Evolutionary conservation across 2,113 vertebrate genomes (phyloP).

Genomic region (Eupsittula cactorum): DNA sequence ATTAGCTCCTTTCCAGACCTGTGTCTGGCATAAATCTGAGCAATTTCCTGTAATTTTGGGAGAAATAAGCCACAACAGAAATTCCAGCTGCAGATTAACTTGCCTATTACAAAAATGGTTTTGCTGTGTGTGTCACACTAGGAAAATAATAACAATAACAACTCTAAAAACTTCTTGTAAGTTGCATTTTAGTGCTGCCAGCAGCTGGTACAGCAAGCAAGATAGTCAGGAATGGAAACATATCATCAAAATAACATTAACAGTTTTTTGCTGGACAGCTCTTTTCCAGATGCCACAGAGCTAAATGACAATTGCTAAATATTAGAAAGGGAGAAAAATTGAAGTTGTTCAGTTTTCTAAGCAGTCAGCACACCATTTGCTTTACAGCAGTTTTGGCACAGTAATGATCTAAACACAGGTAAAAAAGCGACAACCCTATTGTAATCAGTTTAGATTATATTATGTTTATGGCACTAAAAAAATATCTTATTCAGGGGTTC

Average conservation of each 20-base stretch:
- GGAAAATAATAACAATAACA: neutral
- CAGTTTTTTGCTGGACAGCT: slow-evolving; percentile 7
- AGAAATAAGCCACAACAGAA: neutral
- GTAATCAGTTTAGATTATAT: slow-evolving; percentile 7
- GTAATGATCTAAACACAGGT: slow-evolving; percentile 34
- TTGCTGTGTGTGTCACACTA: neutral
- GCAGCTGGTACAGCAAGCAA: slow-evolving; percentile 13
- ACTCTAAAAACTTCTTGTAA: neutral
- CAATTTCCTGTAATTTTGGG: neutral
- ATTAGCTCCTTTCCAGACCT: neutral
- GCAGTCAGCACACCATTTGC: slow-evolving; percentile 3
- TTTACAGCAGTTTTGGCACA: slow-evolving; percentile 4
- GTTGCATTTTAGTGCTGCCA: slow-evolving; percentile 8
- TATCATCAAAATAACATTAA: slow-evolving; percentile 1
- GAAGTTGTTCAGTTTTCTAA: neutral
- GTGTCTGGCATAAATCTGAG: neutral
- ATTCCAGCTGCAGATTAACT: neutral
- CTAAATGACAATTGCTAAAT: slow-evolving; percentile 23
- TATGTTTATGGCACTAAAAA: slow-evolving; percentile 22
- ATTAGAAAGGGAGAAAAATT: neutral
- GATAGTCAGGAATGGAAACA: neutral
- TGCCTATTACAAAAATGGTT: neutral
- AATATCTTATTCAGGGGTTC: slow-evolving; percentile 10
- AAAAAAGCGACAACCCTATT: neutral
- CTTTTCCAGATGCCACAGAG: slow-evolving; percentile 34